These are phyloP conservation scores for Falco naumanni DNA, from an alignment of 2,797 vertebrate genomes.

Conservation along the genomic window DNA sequence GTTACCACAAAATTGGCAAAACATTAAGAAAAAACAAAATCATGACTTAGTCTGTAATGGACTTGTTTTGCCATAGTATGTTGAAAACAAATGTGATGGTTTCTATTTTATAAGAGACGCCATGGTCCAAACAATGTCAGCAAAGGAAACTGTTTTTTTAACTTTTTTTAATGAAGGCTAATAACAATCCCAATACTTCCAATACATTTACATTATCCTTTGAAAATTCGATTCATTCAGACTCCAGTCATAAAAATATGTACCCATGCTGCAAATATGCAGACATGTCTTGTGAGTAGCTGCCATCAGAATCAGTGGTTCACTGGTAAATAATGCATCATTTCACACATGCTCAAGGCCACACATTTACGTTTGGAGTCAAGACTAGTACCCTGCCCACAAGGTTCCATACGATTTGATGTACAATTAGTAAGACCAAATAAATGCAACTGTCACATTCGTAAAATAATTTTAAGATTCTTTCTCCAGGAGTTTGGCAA, in stretches of 20 bases:
- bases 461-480: background rate
- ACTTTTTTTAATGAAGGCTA: background rate
- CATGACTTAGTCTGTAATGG: background rate
- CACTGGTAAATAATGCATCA: background rate
- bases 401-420: background rate
- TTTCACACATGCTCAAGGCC: background rate
- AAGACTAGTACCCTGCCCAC: background rate
- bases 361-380: background rate
- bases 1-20: conserved; percentile 1
- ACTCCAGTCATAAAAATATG: background rate
- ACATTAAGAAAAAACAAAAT: background rate
- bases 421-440: background rate
- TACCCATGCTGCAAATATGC: background rate
- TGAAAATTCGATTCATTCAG: background rate
- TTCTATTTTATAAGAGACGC: background rate
- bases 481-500: background rate
- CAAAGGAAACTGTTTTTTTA: background rate
- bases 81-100: background rate
- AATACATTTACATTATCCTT: background rate
- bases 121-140: background rate
- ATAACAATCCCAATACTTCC: background rate
- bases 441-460: background rate
- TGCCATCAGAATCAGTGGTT: rapidly evolving
- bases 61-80: background rate
- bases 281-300: background rate